A percentile compares a stretch with the other conserved stretches of the same genome.
Conservation (phyloP, 2,797 vertebrate genomes). For the Perodicticus potto region DNA sequence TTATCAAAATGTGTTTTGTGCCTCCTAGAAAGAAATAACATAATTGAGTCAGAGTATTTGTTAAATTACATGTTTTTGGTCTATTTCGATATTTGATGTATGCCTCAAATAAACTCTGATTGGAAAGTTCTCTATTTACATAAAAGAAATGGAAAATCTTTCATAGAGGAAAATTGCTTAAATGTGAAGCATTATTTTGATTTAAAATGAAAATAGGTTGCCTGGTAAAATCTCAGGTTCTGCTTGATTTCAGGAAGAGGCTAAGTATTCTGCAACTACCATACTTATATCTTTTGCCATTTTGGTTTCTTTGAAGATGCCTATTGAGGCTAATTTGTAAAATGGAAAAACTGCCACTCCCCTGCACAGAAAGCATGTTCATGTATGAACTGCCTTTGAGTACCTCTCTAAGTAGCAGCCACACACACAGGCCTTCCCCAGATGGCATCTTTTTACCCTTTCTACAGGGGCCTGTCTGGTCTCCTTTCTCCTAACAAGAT, state of each 20-base stretch:
- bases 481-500: neutral
- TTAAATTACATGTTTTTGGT: constrained; percentile 42
- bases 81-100: constrained; percentile 31
- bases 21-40: constrained; percentile 40
- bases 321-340: neutral
- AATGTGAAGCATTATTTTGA: constrained; percentile 44
- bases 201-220: constrained; percentile 49
- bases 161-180: constrained; percentile 50
- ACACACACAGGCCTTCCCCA: neutral
- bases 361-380: neutral
- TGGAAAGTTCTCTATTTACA: constrained; percentile 31
- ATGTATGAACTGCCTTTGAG: constrained; percentile 5
- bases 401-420: neutral
- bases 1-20: neutral
- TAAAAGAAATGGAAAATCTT: constrained; percentile 35
- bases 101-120: neutral
- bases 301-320: constrained; percentile 26
- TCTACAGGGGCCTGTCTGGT: neutral
- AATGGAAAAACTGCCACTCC: neutral
- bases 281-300: neutral
- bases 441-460: neutral
- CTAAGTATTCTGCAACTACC: neutral
- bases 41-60: constrained; percentile 41
- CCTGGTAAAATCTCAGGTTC: constrained; percentile 37
- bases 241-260: constrained; percentile 47